Percentiles rank a stretch among this genome's conserved stretches.
phyloP scores from a whole-genome alignment of 2,797 vertebrate species.

The Tenualosa ilisha region DNA sequence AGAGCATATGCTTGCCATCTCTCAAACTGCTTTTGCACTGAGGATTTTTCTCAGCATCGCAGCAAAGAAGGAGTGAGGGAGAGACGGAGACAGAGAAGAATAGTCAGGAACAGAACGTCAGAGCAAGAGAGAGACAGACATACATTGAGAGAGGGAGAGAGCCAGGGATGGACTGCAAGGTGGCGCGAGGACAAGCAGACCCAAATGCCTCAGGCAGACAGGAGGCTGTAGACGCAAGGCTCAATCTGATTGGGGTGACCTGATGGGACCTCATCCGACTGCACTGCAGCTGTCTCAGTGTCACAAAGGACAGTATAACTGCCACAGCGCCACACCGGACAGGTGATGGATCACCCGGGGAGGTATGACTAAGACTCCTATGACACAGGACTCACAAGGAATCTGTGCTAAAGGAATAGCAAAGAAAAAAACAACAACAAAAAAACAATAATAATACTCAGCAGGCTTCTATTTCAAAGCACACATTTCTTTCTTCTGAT shows the following conservation, averaged over 20 bases:
- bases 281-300: background rate
- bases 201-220: background rate
- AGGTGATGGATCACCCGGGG: conserved; percentile 8
- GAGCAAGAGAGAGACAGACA: too few species aligned
- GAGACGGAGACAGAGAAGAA: background rate
- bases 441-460: too few species aligned
- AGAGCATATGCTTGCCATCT: background rate
- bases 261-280: conserved; percentile 11
- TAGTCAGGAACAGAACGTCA: background rate
- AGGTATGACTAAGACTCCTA: background rate
- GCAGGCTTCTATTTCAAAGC: background rate
- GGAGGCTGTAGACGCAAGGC: background rate
- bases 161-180: background rate
- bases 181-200: background rate
- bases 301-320: background rate
- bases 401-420: background rate
- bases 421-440: too few species aligned
- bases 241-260: conserved; percentile 13
- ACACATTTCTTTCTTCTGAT: background rate
- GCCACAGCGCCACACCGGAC: background rate
- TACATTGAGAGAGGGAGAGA: background rate
- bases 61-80: background rate
- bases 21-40: background rate
- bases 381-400: background rate
- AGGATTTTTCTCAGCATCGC: background rate